Percentiles rank a stretch among this genome's conserved stretches.
Evolutionary conservation across 2,888 invertebrate species (phyloP).

Genomic region (Dicranocentrus wangi): DNA sequence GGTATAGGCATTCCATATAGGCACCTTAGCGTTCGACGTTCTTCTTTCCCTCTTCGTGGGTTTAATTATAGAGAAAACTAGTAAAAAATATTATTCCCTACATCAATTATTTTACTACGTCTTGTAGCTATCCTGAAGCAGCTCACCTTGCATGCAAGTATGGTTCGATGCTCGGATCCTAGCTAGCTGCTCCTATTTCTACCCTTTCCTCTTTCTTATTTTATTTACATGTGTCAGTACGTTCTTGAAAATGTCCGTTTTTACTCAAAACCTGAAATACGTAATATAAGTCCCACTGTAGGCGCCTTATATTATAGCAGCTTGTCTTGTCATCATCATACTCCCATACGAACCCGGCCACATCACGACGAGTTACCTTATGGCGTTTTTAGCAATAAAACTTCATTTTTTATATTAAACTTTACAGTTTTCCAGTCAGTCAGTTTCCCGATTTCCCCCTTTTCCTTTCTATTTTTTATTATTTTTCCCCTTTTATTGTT

Average conservation of each 20-base stretch:
- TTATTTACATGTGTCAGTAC: slow-evolving; percentile 56
- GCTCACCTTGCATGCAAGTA: too few relatives aligned
- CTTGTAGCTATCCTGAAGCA: too few relatives aligned
- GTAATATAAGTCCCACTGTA: slow-evolving; percentile 22
- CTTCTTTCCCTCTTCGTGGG: slow-evolving; percentile 20
- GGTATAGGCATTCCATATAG: not conserved
- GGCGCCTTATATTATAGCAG: not conserved
- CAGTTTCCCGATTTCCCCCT: slow-evolving; percentile 1
- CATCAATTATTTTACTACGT: slow-evolving; percentile 23
- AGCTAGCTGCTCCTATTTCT: too few relatives aligned
- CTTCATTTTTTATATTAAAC: not conserved
- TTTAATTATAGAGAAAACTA: slow-evolving; percentile 34
- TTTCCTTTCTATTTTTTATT: not conserved
- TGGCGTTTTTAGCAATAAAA: slow-evolving; percentile 25
- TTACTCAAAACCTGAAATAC: slow-evolving; percentile 40
- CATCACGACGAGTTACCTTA: slow-evolving; percentile 16
- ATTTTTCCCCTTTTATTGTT: not conserved
- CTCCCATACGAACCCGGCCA: not conserved
- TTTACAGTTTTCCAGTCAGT: slow-evolving; percentile 10
- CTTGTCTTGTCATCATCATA: slow-evolving; percentile 4
- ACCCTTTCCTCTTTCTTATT: not conserved
- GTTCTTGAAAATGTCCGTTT: slow-evolving; percentile 48
- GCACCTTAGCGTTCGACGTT: too few relatives aligned
- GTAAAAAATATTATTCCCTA: slow-evolving; percentile 4
- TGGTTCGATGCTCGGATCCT: too few relatives aligned